A percentile compares a stretch with the other conserved stretches of the same genome.
phyloP scores from a whole-genome alignment of 2,113 vertebrate genomes.

The Lepus timidus region DNA sequence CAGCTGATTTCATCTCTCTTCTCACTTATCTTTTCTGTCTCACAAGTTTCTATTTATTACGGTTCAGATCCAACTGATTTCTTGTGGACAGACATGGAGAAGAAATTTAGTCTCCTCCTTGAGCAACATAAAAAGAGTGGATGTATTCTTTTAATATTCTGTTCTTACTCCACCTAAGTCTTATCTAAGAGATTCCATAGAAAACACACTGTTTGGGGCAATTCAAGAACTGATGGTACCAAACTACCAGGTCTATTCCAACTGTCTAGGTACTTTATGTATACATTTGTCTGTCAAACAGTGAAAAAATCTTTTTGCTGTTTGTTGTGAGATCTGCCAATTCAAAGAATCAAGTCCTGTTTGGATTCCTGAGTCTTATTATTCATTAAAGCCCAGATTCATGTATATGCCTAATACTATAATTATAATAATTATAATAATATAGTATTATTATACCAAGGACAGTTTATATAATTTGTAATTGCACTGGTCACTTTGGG shows the following conservation, averaged over 20 bases:
- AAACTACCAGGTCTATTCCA: background rate
- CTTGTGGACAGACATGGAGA: background rate
- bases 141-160: background rate
- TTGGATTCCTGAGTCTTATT: background rate
- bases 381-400: slow-evolving; percentile 6
- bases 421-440: background rate
- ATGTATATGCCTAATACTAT: background rate
- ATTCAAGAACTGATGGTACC: background rate
- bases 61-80: background rate
- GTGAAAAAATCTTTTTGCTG: background rate
- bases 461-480: background rate
- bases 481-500: background rate
- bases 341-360: slow-evolving; percentile 24
- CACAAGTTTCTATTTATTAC: slow-evolving; percentile 44
- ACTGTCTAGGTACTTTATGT: background rate
- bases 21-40: slow-evolving; percentile 24
- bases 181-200: slow-evolving; percentile 8
- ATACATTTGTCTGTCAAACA: background rate
- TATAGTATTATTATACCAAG: background rate
- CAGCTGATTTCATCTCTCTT: slow-evolving; percentile 34
- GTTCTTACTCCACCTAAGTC: background rate
- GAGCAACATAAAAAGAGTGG: background rate
- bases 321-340: background rate
- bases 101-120: background rate
- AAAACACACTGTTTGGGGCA: background rate